Evolutionary conservation across 2,888 invertebrate species (phyloP), one percentile per base, ranked within the genome.

Genomic region (Philhelius pedissequus): DNA sequence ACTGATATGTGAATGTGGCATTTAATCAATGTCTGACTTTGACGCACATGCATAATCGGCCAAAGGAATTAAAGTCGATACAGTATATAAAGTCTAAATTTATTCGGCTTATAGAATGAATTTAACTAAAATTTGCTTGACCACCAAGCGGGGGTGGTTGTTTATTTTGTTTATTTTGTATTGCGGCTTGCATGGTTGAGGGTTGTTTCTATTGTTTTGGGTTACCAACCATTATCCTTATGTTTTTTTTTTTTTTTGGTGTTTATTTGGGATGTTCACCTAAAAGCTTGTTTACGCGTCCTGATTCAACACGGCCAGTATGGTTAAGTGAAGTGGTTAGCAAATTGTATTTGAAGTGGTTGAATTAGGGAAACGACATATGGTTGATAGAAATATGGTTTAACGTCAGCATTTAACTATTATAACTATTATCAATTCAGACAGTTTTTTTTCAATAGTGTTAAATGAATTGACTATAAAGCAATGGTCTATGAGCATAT

Each of bases 261-360:
- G 22, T 25, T 13, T 13, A 13, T 48, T 48, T 25, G 11, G 27
- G 54, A 32, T 38, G 25, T 62, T 40, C 40, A 43, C 11, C 40
- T 62, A 62, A 43, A 30, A 27, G 43, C 62, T 45, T 45, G 30
- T 64, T 64, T 45, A 64, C 62, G 62, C 62, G 20, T 64, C 30
- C 27, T 27, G 43, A 45, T 45, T 64, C 62, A 27, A 43, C 45
- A 64, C 30, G 20, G 45, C 62, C 62, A 43, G 27, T 45, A 64
- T 64, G 62, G 62, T 64, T 30, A 64, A 27, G 43, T 64, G 15
- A 64, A 64, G 62, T 32, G 62, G 62, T 64, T 30, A 45, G 45
- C 8, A 64, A 20, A 43, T 30, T 30, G 45, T 64, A 45, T 64
- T 64, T 64, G 27, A 45, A 18, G 30, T 64, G 62, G 62, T 64